Evolutionary conservation across 2,888 invertebrate genomes (phyloP), one percentile per base, ranked within the genome.

Genomic region (Dolichopus griseipennis): DNA sequence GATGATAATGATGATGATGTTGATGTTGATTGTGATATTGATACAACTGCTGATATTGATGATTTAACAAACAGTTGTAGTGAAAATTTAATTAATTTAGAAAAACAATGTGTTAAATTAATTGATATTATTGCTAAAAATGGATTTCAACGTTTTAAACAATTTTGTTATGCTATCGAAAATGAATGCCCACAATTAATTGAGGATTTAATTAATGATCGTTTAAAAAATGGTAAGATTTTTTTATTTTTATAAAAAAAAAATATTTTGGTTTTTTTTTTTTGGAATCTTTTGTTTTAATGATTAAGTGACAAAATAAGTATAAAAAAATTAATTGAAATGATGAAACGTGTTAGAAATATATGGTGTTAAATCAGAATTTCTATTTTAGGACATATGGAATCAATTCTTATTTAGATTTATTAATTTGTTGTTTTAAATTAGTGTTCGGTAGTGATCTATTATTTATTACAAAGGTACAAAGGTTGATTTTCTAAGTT

Each of bases 111-210:
- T 75, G 82, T 83, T 76, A 84, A 83, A 78, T 84, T 87, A 73
- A 84, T 87, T 71, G 86, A 86, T 74, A 82, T 86, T 81, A 85
- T 87, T 78, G 82, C 86, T 80, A 86, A 86, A 82, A 85, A 84
- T 81, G 85, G 84, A 77, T 83, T 84, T 75, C 83, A 81, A 69
- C 85, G 85, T 80, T 85, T 86, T 73, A 84, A 84, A 76, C 86
- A 86, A 76, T 84, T 87, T 77, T 86, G 86, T 77, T 81, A 84
- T 75, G 85, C 86, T 75, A 80, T 87, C 75, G 84, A 85, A 75
- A 85, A 83, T 79, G 87, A 87, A 79, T 87, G 87, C 75, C 86
- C 86, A 65, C 85, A 85, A 81, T 79, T 87, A 78, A 84, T 85
- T 70, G 86, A 85, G 83, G 86, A 86, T 77, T 82, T 86, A 75